A percentile compares a stretch with the other conserved stretches of the same genome.
Evolutionary conservation across 2,113 vertebrate species (phyloP).

Genomic region (Cryptomyrus ogoouensis): DNA sequence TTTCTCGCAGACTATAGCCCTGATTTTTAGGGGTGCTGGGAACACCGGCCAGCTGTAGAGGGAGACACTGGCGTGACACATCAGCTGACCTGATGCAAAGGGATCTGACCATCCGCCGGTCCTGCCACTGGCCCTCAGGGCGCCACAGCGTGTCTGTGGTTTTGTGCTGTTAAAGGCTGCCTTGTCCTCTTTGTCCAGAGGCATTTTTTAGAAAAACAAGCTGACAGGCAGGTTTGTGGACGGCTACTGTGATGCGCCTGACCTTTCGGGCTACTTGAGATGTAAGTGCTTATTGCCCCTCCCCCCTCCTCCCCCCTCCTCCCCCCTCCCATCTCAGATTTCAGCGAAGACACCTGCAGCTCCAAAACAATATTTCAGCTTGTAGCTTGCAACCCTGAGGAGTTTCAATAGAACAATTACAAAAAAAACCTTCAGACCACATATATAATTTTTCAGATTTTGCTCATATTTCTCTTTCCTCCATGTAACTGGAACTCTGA

Average conservation of each 20-base stretch:
- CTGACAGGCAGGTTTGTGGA: neutral
- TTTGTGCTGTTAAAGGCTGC: neutral
- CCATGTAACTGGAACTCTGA: neutral
- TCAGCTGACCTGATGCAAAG: neutral
- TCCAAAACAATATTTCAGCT: neutral
- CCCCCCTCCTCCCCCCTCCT: no score
- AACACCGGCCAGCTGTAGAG: neutral
- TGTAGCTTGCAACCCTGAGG: neutral
- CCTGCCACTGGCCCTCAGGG: neutral
- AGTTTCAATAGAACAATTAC: neutral
- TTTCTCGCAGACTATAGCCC: neutral
- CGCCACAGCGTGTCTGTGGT: neutral
- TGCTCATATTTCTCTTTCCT: neutral
- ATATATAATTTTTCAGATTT: neutral
- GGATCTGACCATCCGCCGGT: neutral
- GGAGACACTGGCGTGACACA: neutral
- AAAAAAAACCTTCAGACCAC: neutral
- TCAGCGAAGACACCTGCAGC: neutral
- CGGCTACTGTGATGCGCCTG: neutral
- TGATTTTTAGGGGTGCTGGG: neutral
- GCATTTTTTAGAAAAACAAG: neutral
- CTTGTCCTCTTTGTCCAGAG: neutral
- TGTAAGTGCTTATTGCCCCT: neutral
- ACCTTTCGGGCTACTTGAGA: neutral
- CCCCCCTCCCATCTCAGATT: neutral